phyloP scores from a whole-genome alignment of 2,888 invertebrate species.

The Gisinianus flammeolus region DNA sequence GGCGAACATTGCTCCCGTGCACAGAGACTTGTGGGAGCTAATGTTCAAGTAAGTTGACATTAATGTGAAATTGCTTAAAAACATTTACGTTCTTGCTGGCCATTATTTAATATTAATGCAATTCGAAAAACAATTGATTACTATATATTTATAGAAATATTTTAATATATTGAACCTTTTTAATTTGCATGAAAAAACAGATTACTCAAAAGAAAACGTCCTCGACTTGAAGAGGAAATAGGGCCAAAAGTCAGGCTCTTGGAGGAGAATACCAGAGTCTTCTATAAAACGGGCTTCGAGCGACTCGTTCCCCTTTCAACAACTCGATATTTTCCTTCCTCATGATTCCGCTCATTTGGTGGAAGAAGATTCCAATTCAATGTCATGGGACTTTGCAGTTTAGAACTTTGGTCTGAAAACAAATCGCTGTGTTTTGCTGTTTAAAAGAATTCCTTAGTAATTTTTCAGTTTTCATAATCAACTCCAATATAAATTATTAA shows the following conservation, averaged over 20 bases:
- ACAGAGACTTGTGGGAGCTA: slow-evolving; percentile 40
- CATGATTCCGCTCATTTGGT: slow-evolving; percentile 47
- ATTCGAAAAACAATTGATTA: neutral
- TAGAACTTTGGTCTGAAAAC: too few relatives aligned
- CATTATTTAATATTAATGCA: too few relatives aligned
- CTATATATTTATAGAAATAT: neutral
- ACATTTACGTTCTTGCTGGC: too few relatives aligned
- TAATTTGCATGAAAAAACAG: slow-evolving; percentile 1
- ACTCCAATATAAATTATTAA: too few relatives aligned
- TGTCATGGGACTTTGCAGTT: slow-evolving; percentile 43
- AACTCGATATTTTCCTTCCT: slow-evolving; percentile 52
- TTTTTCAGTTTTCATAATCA: too few relatives aligned
- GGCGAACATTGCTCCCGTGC: slow-evolving; percentile 44
- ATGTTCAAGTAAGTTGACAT: slow-evolving; percentile 38
- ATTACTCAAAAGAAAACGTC: slow-evolving; percentile 42
- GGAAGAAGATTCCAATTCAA: neutral
- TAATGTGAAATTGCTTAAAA: too few relatives aligned
- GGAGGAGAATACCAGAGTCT: slow-evolving; percentile 46
- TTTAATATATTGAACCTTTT: neutral
- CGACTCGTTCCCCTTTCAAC: slow-evolving; percentile 40
- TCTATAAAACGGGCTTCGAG: slow-evolving; percentile 14
- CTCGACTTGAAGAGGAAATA: slow-evolving; percentile 45
- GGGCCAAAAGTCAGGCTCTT: slow-evolving; percentile 54
- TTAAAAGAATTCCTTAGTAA: too few relatives aligned
- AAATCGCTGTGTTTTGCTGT: too few relatives aligned